A percentile compares a stretch with the other conserved stretches of the same genome.
phyloP scores from a whole-genome alignment of 2,113 vertebrate genomes.

The Pseudois nayaur region DNA sequence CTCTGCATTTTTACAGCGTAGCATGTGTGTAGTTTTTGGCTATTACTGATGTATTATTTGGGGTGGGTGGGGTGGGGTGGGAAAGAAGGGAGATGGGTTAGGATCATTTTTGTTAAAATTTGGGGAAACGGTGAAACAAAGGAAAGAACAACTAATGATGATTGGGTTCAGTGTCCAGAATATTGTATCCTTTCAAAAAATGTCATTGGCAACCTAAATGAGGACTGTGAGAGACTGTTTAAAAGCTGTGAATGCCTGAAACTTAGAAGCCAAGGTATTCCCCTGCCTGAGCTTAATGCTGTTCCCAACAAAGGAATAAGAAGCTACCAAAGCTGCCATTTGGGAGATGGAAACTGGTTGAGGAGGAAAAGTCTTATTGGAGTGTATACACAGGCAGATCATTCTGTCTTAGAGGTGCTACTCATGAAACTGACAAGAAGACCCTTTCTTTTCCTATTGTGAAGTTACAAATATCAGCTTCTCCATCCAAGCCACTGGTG shows the following conservation, averaged over 20 bases:
- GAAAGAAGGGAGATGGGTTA: constrained; percentile 22
- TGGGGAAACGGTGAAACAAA: constrained; percentile 37
- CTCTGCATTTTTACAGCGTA: constrained; percentile 80
- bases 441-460: not conserved
- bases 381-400: constrained; percentile 38
- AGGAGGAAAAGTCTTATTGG: not conserved
- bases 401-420: constrained; percentile 73
- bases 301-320: constrained; percentile 40
- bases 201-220: constrained; percentile 35
- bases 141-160: constrained; percentile 27
- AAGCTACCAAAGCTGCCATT: constrained; percentile 62
- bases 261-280: constrained; percentile 37
- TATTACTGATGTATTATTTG: constrained; percentile 77
- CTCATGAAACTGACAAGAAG: constrained; percentile 32
- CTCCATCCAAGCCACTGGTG: constrained; percentile 36
- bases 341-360: not conserved
- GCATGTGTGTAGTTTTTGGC: constrained; percentile 82
- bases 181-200: constrained; percentile 58
- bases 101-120: constrained; percentile 49
- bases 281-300: constrained; percentile 40
- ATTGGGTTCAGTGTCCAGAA: constrained; percentile 57
- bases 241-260: constrained; percentile 69
- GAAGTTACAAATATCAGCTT: constrained; percentile 34
- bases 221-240: constrained; percentile 61
- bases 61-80: constrained; percentile 44